Evolutionary conservation across 2,113 vertebrate genomes (phyloP).

Genomic region (Trachemys scripta): DNA sequence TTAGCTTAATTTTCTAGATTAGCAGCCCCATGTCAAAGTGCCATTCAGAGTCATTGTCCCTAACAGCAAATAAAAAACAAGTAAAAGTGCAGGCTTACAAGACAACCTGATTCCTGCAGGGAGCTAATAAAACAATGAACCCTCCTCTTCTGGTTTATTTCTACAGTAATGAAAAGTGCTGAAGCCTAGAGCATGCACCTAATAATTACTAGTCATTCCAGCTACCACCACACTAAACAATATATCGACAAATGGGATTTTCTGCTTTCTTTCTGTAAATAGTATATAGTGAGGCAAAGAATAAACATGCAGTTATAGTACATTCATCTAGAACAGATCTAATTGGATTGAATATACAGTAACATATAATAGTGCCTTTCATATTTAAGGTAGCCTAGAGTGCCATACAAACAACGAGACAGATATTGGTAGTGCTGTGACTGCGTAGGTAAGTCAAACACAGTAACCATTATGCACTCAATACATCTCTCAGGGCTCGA

Average conservation of each 20-base stretch:
- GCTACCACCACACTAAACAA: neutral
- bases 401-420: neutral
- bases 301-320: accelerated
- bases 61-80: neutral
- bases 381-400: neutral
- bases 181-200: neutral
- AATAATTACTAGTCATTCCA: neutral
- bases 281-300: neutral
- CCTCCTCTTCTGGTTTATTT: neutral
- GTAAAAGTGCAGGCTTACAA: neutral
- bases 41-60: neutral
- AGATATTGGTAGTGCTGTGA: neutral
- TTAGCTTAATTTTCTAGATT: neutral
- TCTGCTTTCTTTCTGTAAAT: neutral
- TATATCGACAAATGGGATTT: neutral
- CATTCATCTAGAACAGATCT: accelerated
- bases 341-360: neutral
- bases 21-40: neutral
- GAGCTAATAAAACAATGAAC: neutral
- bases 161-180: neutral
- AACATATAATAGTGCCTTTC: neutral
- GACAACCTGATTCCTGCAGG: neutral
- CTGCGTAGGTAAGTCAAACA: neutral
- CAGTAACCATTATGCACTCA: neutral
- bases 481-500: accelerated